Evolutionary conservation across 2,888 invertebrate genomes (phyloP).

Genomic region (Drosophila acutilabella): DNA sequence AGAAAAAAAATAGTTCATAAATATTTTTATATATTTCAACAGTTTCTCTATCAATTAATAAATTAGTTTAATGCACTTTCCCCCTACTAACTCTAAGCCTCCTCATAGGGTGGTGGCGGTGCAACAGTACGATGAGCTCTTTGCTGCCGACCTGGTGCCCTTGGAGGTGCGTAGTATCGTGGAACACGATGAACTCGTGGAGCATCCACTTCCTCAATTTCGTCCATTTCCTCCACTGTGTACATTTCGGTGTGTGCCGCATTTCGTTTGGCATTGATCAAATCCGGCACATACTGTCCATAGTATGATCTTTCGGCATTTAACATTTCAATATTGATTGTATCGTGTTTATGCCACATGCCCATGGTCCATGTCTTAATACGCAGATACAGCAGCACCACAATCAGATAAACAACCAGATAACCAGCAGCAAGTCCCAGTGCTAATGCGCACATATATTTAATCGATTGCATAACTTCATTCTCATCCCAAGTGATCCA

Average conservation of each 20-base stretch:
- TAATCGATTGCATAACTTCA: not conserved
- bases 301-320: not conserved
- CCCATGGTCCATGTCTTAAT: not conserved
- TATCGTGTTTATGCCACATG: not conserved
- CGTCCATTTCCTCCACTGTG: no score
- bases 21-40: no score
- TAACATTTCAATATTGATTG: not conserved
- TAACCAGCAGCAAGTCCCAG: constrained; percentile 20
- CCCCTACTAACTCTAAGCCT: not conserved
- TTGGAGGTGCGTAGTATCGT: not conserved
- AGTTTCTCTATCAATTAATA: no score
- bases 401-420: constrained; percentile 29
- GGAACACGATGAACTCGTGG: not conserved
- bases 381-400: constrained; percentile 10
- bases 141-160: no score
- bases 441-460: not conserved
- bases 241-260: not conserved
- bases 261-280: no score
- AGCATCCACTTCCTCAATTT: constrained; percentile 3
- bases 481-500: constrained; percentile 12
- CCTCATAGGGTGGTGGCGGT: constrained; percentile 23
- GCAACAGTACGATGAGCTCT: not conserved
- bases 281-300: not conserved
- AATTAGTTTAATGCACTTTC: no score
- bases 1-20: no score